Conservation (phyloP, 2,888 invertebrate genomes). For the Ophion costatus region DNA sequence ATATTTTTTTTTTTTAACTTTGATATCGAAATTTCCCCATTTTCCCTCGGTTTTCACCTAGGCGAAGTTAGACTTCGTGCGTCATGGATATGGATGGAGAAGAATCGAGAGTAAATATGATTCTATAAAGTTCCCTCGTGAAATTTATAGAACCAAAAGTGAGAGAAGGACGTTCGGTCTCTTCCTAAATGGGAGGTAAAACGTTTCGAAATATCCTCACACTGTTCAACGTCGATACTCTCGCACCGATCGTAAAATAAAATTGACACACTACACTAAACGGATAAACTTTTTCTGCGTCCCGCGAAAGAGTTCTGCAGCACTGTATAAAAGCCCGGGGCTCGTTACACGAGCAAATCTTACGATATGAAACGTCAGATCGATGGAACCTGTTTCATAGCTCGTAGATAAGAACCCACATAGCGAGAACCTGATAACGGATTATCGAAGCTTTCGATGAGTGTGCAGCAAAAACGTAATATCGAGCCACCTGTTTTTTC, state of each 20-base stretch:
- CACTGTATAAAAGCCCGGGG: background rate
- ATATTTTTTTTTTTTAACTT: no score
- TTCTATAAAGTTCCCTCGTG: no score
- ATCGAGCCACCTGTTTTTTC: slow-evolving; percentile 19
- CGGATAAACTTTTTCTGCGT: no score
- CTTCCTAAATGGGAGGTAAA: slow-evolving; percentile 69
- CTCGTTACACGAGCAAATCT: slow-evolving; percentile 11
- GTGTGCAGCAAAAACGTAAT: slow-evolving; percentile 15
- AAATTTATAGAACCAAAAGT: no score
- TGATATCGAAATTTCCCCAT: no score
- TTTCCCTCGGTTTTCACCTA: no score
- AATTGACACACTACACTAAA: background rate
- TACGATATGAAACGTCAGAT: slow-evolving; percentile 41
- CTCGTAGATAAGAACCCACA: slow-evolving; percentile 50
- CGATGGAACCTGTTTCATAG: slow-evolving; percentile 51
- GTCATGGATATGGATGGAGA: slow-evolving; percentile 20
- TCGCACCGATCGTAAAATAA: slow-evolving; percentile 8
- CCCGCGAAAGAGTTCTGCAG: no score
- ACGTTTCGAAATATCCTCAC: slow-evolving; percentile 65
- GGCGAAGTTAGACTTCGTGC: no score
- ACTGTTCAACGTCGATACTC: slow-evolving; percentile 61
- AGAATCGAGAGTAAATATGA: no score
- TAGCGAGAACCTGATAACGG: slow-evolving; percentile 44
- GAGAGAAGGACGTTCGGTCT: slow-evolving; percentile 9
- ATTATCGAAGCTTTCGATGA: slow-evolving; percentile 43